Percentiles rank a stretch among this genome's conserved stretches.
These are phyloP conservation scores for Ovibos moschatus DNA, from an alignment of 2,113 vertebrate genomes.

Conservation along the genomic window DNA sequence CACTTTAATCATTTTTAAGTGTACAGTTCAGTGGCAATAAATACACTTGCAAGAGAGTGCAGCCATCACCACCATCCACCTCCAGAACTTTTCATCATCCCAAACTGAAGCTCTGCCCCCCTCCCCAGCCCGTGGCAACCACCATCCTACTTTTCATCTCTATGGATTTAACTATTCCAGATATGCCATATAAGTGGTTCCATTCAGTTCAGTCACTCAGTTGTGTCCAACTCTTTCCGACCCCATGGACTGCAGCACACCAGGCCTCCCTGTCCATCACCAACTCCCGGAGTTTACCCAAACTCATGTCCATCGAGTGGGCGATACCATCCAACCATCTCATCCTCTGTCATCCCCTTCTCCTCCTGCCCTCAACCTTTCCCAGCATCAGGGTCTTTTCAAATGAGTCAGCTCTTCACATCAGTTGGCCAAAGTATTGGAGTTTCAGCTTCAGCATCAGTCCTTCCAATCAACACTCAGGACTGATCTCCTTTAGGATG, in stretches of 20 bases:
- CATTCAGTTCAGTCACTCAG: not conserved
- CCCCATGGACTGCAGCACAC: not conserved
- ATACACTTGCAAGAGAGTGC: not conserved
- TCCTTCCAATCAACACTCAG: not conserved
- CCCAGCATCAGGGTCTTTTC: not conserved
- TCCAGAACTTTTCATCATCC: not conserved
- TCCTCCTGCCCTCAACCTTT: not conserved
- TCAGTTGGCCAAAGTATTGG: not conserved
- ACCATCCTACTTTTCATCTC: not conserved
- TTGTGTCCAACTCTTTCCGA: accelerated
- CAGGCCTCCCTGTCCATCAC: not conserved
- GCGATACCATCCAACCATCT: not conserved
- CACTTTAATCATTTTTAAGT: not conserved
- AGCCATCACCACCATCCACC: not conserved
- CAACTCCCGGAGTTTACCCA: not conserved
- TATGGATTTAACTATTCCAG: not conserved
- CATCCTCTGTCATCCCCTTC: not conserved
- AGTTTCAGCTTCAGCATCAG: not conserved
- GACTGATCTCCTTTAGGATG: not conserved
- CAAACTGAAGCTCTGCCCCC: not conserved
- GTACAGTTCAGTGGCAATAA: not conserved
- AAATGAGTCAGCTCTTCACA: not conserved
- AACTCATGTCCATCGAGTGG: not conserved
- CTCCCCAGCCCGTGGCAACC: not conserved
- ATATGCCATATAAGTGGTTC: not conserved